phyloP scores from a whole-genome alignment of 2,113 vertebrate species.

The Gasterosteus nipponicus region DNA sequence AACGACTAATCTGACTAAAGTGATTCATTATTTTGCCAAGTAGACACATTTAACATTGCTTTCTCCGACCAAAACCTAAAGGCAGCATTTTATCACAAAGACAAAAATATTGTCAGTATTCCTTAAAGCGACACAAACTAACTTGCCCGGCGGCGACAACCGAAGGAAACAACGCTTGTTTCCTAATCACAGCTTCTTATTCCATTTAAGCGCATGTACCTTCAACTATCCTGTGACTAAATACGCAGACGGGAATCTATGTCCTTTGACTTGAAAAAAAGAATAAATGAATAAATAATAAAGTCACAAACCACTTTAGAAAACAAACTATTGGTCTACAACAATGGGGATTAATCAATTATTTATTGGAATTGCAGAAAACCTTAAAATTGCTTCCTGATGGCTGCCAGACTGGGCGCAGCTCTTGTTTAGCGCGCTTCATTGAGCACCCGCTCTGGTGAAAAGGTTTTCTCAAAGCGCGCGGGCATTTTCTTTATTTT shows the following conservation, averaged over 20 bases:
- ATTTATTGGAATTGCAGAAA: slow-evolving; percentile 65
- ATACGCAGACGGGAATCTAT: not conserved
- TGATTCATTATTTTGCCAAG: not conserved
- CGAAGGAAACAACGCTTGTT: not conserved
- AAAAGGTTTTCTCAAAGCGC: slow-evolving; percentile 39
- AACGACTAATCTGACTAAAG: not conserved
- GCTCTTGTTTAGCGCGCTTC: slow-evolving; percentile 54
- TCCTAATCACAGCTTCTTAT: not conserved
- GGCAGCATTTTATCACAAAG: not conserved
- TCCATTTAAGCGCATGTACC: not conserved
- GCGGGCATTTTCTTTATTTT: not conserved
- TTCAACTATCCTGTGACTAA: not conserved
- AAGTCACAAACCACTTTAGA: slow-evolving; percentile 31
- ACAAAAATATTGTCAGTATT: not conserved
- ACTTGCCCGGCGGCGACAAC: not conserved
- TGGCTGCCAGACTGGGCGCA: slow-evolving; percentile 48
- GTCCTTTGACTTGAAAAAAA: not conserved
- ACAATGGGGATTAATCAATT: slow-evolving; percentile 60
- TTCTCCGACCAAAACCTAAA: not conserved
- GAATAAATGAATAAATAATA: slow-evolving; percentile 13
- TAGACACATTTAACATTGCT: not conserved
- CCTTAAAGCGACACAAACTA: not conserved
- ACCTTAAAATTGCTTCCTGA: slow-evolving; percentile 56
- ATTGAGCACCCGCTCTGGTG: slow-evolving; percentile 37
- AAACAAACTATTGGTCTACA: slow-evolving; percentile 52